Percentiles rank a stretch among this genome's conserved stretches.
Evolutionary conservation across 2,888 invertebrate species (phyloP).

Genomic region (Silvanus unidentatus): DNA sequence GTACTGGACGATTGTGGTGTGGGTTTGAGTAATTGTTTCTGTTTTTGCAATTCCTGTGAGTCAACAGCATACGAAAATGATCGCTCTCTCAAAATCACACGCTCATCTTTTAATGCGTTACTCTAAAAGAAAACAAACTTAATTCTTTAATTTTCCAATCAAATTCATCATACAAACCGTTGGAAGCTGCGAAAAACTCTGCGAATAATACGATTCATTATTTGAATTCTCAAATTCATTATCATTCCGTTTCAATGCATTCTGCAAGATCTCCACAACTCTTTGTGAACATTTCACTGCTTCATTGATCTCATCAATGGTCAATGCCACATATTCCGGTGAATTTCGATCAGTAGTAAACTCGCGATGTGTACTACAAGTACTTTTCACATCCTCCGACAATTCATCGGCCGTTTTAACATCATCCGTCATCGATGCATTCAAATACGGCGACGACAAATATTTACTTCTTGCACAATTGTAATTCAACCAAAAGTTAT

Average conservation of each 20-base stretch:
- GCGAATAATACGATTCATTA: constrained; percentile 38
- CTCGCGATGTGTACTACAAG: constrained; percentile 40
- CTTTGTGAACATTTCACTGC: constrained; percentile 40
- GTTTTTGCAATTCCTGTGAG: constrained; percentile 35
- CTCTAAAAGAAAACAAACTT: constrained; percentile 32
- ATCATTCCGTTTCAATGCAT: constrained; percentile 38
- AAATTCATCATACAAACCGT: constrained; percentile 20
- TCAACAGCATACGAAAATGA: constrained; percentile 37
- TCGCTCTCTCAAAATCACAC: constrained; percentile 29
- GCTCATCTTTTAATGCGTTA: constrained; percentile 35
- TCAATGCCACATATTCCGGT: constrained; percentile 31
- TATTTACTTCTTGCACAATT: constrained; percentile 40
- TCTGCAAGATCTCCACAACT: constrained; percentile 42
- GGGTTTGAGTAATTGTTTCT: constrained; percentile 32
- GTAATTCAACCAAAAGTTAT: constrained; percentile 47
- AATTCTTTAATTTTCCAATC: not conserved
- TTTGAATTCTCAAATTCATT: constrained; percentile 34
- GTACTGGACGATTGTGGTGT: constrained; percentile 37
- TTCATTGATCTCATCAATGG: constrained; percentile 41
- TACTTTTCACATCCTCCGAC: constrained; percentile 41
- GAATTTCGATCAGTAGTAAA: constrained; percentile 35
- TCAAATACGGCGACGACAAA: constrained; percentile 37
- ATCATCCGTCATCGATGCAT: constrained; percentile 18
- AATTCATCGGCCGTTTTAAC: constrained; percentile 36
- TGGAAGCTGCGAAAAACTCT: constrained; percentile 27